Base-by-base conservation (phyloP, 2,888 invertebrate species). In the Plusia festucae region DNA sequence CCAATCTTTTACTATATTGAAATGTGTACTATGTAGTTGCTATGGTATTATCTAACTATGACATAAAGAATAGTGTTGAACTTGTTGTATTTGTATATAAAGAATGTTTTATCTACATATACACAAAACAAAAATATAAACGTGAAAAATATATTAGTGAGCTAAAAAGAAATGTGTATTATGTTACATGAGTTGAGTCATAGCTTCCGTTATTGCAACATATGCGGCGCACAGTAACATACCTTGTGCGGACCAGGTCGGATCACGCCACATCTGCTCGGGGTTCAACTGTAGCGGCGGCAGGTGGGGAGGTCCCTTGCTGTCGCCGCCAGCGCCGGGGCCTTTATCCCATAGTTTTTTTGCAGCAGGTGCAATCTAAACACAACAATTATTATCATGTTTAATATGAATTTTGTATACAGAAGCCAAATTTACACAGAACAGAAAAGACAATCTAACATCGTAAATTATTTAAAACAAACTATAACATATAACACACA, bases 191-290 rank as follows among this genome's bases (percentile, higher is more conserved):
- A 46, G 13, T 63, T 46, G 22, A 15, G 13, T 24, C 16, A 52
- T 32, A 51, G 27, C 5, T 52, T 18, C 24, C 8, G 15, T 44
- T 73, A 27, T 57, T 24, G 30, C 46, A 40, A 61, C 15, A 74
- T 30, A 44, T 57, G 44, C 51, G 53, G 49, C 13, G 27, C 65
- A 58, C 60, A 58, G 51, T 65, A 65, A 73, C 76, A 16, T 69
- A 97, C 98, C 97, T 96, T 98, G 97, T 79, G 98, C 98, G 86
- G 98, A 98, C 98, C 98, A 98, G 83, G 98, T 98, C 65, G 98
- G 97, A 92, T 98, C 98, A 84, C 98, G 97, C 98, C 98, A 98
- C 95, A 98, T 98, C 91, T 98, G 98, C 87, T 96, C 96, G 34
- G 96, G 96, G 85, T 96, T 96, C 86, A 97, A 95, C 93, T 97